Evolutionary conservation across 2,888 invertebrate genomes (phyloP), one percentile per base, ranked within the genome.

Genomic region (Pammene fasciana): DNA sequence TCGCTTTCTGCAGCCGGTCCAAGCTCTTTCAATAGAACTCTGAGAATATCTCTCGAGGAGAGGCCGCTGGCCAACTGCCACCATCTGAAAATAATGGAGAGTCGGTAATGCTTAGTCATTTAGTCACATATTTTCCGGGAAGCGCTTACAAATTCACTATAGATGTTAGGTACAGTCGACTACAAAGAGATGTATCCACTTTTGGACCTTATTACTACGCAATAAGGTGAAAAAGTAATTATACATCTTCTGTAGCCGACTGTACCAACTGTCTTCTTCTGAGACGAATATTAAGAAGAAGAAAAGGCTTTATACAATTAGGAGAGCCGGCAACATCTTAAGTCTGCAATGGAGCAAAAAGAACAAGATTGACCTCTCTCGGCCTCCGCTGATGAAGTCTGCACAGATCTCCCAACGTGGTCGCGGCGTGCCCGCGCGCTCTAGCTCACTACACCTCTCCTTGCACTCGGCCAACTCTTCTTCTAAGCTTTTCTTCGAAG

Each of bases 401-500:
- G 88, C 93, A 71, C 93, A 93, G 36, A 91, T 78, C 13, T 89
- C 89, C 93, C 93, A 93, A 34, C 85, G 88, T 52, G 93, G 93
- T 0, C 93, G 85, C 14, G 93, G 93, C 0, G 93, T 92, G 50
- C 93, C 93, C 0, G 89, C 87, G 1, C 92, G 84, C 74, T 93
- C 92, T 73, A 93, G 73, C 71, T 93, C 92, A 0, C 84, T 78
- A 73, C 90, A 90, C 0, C 86, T 82, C 72, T 93, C 93, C 70
- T 85, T 90, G n/a, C 79, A 79, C 64, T 92, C 92, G 4, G 78
- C 74, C 11, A 92, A 72, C 72, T 93, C 92, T 64, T 89, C 90
- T 60, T 90, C 88, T 1, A 86, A 34, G 5, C 74, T 77, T 59
- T 84, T 84, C 75, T 88, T 91, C 46, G 78, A 75, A 2, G 77